Percentiles rank a stretch among this genome's conserved stretches.
Conservation (phyloP, 2,113 vertebrate genomes). For the Leucopsar rothschildi region DNA sequence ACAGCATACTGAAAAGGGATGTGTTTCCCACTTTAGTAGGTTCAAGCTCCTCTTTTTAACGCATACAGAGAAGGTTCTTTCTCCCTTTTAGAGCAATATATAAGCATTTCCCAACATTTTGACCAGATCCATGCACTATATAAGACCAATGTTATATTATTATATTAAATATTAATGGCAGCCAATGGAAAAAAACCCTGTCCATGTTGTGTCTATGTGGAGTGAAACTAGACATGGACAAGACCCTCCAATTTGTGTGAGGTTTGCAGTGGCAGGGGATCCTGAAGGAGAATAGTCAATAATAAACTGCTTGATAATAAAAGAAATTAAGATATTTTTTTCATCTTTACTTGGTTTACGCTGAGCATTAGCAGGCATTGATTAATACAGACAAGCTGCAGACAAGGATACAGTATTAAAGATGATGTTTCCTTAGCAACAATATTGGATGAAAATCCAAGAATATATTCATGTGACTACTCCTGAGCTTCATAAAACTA, state of each 20-base stretch:
- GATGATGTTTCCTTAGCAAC: constrained; percentile 67
- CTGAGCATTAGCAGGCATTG: constrained; percentile 27
- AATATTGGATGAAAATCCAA: constrained; percentile 57
- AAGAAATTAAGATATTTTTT: neutral
- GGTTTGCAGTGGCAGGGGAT: neutral
- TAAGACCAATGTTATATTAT: neutral
- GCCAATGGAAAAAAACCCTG: neutral
- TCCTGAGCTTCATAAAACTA: constrained; percentile 52
- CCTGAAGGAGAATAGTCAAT: neutral
- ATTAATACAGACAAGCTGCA: constrained; percentile 59
- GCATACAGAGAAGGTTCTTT: neutral
- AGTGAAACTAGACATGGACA: neutral
- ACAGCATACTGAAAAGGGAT: neutral
- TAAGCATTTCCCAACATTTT: neutral
- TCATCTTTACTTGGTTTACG: neutral
- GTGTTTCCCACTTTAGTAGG: neutral
- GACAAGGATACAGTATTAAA: constrained; percentile 57
- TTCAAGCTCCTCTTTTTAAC: neutral
- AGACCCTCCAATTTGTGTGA: neutral
- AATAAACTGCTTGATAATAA: neutral
- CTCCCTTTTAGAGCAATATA: neutral
- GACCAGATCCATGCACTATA: neutral
- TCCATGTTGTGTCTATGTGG: neutral
- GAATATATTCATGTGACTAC: constrained; percentile 60
- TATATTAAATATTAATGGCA: neutral